phyloP scores from a whole-genome alignment of 2,113 vertebrate species.

The Macaca mulatta region DNA sequence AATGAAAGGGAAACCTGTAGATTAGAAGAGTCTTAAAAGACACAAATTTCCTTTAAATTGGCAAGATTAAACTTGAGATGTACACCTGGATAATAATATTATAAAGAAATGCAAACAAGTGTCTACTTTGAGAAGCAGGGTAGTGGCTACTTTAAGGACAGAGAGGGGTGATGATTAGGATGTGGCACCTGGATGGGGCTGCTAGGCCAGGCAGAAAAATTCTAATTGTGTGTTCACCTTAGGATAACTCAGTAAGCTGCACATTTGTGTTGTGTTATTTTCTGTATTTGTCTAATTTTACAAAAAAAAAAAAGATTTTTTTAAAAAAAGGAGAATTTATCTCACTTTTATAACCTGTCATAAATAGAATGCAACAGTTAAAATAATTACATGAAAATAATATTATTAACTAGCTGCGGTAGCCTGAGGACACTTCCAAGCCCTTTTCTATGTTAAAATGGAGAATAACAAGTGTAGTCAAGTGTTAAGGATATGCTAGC shows the following conservation, averaged over 20 bases:
- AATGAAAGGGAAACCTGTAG: background rate
- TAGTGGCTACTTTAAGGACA: background rate
- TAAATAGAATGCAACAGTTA: background rate
- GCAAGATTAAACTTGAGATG: background rate
- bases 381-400: slow-evolving; percentile 18
- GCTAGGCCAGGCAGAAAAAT: background rate
- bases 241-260: background rate
- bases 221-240: background rate
- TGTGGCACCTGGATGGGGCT: background rate
- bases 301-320: background rate
- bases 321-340: background rate
- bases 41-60: background rate
- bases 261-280: too few relatives aligned
- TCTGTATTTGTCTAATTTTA: background rate
- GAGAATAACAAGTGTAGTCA: background rate
- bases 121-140: background rate
- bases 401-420: background rate
- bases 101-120: background rate
- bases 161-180: background rate
- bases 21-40: background rate
- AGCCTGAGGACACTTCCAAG: background rate
- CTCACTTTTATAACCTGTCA: background rate
- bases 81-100: background rate
- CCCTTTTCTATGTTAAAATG: background rate
- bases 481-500: background rate